Evolutionary conservation across 2,888 invertebrate species (phyloP).

Genomic region (Megamerina dolium): DNA sequence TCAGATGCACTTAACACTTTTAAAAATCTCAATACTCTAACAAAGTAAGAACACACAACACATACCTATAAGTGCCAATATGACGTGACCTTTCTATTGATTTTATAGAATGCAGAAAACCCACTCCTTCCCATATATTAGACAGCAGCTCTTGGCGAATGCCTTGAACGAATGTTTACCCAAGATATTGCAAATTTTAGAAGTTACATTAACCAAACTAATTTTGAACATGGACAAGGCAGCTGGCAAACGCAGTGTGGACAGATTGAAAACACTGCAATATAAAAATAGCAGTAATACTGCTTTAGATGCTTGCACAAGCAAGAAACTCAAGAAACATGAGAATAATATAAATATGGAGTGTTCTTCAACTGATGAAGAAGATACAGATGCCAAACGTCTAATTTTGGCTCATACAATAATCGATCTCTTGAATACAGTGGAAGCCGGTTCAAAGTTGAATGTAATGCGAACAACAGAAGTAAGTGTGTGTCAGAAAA

Average conservation of each 20-base stretch:
- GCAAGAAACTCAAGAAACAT: constrained; percentile 2
- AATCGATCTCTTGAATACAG: constrained; percentile 59
- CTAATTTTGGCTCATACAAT: constrained; percentile 51
- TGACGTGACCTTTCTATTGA: not conserved
- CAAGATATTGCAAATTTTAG: constrained; percentile 43
- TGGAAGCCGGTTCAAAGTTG: constrained; percentile 58
- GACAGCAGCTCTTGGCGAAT: constrained; percentile 31
- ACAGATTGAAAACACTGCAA: constrained; percentile 22
- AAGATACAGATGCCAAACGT: constrained; percentile 24
- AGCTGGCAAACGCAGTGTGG: constrained; percentile 22
- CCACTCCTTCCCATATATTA: constrained; percentile 30
- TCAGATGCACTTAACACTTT: constrained; percentile 48
- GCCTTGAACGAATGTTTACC: constrained; percentile 42
- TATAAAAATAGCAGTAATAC: constrained; percentile 25
- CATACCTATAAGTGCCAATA: not conserved
- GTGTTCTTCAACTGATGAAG: constrained; percentile 1
- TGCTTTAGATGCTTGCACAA: constrained; percentile 2
- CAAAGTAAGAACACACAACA: constrained; percentile 37
- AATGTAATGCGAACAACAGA: constrained; percentile 60
- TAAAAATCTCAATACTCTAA: constrained; percentile 49
- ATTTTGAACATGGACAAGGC: constrained; percentile 34
- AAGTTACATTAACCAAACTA: constrained; percentile 38
- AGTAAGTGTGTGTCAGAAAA: constrained; percentile 34
- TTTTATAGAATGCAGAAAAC: constrained; percentile 41
- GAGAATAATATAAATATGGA: not conserved